phyloP scores from a whole-genome alignment of 1,140 invertebrate genomes.

The Drosophila ananassae region DNA sequence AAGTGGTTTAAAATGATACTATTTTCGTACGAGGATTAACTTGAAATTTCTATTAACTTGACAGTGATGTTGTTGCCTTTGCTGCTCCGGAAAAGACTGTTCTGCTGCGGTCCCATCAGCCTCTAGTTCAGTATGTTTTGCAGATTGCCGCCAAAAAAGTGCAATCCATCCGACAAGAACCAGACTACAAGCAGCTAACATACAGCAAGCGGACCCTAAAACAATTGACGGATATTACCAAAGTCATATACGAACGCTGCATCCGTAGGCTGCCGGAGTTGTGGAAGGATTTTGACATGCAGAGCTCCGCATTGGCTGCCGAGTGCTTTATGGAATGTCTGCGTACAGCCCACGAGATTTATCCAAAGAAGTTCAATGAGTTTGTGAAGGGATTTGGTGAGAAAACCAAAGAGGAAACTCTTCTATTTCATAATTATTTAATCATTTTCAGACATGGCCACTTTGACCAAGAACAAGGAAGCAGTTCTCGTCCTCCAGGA shows the following conservation, averaged over 20 bases:
- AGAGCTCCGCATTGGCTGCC: slow-evolving; percentile 83
- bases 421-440: not conserved
- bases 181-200: slow-evolving; percentile 73
- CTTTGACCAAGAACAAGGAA: slow-evolving; percentile 49
- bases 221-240: slow-evolving; percentile 76
- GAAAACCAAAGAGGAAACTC: not conserved
- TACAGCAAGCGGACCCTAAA: slow-evolving; percentile 73
- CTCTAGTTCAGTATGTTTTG: slow-evolving; percentile 70
- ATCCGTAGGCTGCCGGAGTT: slow-evolving; percentile 73
- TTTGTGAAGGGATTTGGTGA: slow-evolving; percentile 85
- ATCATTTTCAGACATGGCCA: slow-evolving; percentile 54
- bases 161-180: slow-evolving; percentile 63
- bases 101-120: slow-evolving; percentile 57
- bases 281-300: slow-evolving; percentile 84
- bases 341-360: slow-evolving; percentile 84
- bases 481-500: slow-evolving; percentile 55
- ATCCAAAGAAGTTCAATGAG: slow-evolving; percentile 82
- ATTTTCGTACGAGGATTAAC: not conserved
- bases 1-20: slow-evolving; percentile 9
- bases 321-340: slow-evolving; percentile 86
- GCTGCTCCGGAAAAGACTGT: slow-evolving; percentile 51
- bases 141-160: slow-evolving; percentile 53
- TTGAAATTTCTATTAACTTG: not conserved
- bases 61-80: slow-evolving; percentile 74
- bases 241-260: slow-evolving; percentile 83